phyloP scores from a whole-genome alignment of 2,888 invertebrate genomes.

The Ophioninae sp. region DNA sequence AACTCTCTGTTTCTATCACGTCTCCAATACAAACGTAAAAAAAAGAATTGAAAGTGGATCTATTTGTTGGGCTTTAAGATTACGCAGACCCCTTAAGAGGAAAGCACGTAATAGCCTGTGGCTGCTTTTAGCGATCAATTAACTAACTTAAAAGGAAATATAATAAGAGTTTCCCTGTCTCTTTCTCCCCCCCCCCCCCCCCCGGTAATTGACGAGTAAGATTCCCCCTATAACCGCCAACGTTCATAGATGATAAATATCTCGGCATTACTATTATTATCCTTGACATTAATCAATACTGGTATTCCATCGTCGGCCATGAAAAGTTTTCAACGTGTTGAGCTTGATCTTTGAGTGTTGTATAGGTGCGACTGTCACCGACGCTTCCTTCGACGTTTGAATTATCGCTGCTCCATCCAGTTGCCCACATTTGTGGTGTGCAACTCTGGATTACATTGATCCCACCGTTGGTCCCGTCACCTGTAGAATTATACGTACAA shows the following conservation, averaged over 20 bases:
- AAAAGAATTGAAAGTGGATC: background rate
- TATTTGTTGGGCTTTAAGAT: background rate
- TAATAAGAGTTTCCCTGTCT: conserved; percentile 16
- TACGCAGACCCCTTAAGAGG: conserved; percentile 1
- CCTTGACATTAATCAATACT: background rate
- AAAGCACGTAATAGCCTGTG: conserved; percentile 11
- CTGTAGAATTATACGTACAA: conserved; percentile 10
- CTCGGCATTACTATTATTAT: background rate
- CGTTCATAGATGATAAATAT: too few relatives aligned
- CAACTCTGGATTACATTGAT: conserved; percentile 48
- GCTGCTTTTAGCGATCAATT: conserved; percentile 40
- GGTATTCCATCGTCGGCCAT: background rate
- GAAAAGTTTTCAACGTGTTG: background rate
- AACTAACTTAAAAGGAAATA: conserved; percentile 11
- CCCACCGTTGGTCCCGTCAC: conserved; percentile 9
- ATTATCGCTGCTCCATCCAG: conserved; percentile 18
- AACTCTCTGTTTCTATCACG: background rate
- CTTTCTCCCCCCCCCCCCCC: background rate
- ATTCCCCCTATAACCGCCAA: too few relatives aligned
- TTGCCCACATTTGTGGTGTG: conserved; percentile 34
- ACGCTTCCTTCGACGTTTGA: conserved; percentile 13
- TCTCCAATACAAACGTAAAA: background rate
- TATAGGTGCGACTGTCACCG: background rate
- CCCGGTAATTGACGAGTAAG: background rate
- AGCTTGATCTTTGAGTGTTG: background rate